Evolutionary conservation across 2,888 invertebrate genomes (phyloP).

Genomic region (Nephrotoma appendiculata): DNA sequence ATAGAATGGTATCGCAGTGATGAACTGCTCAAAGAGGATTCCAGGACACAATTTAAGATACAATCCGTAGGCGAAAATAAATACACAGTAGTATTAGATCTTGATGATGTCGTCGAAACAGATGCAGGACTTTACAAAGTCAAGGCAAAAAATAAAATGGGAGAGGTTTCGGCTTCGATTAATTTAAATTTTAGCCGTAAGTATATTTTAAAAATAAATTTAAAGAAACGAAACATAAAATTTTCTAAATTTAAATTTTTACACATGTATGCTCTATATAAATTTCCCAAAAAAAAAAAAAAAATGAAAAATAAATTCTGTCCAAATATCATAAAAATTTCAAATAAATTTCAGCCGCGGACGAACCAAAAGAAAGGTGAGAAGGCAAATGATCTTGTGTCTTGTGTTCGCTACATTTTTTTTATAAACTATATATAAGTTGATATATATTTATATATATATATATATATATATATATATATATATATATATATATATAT

Average conservation of each 20-base stretch:
- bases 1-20: slow-evolving; percentile 88
- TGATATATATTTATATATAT: neutral
- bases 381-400: neutral
- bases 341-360: slow-evolving; percentile 62
- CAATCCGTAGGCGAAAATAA: slow-evolving; percentile 74
- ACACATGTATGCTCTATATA: neutral
- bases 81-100: slow-evolving; percentile 79
- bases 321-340: slow-evolving; percentile 7
- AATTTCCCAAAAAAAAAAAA: neutral
- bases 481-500: neutral
- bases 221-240: neutral
- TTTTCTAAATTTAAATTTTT: neutral
- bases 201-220: slow-evolving; percentile 32
- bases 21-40: slow-evolving; percentile 67
- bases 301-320: neutral
- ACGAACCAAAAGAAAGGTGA: slow-evolving; percentile 92
- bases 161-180: slow-evolving; percentile 93
- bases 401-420: neutral
- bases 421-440: neutral
- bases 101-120: slow-evolving; percentile 91
- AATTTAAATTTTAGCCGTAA: slow-evolving; percentile 96
- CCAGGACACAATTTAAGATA: slow-evolving; percentile 74
- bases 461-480: neutral
- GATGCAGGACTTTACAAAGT: slow-evolving; percentile 95
- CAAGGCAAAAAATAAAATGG: slow-evolving; percentile 92